Evolutionary conservation across 2,113 vertebrate genomes (phyloP).

Genomic region (Nycticebus coucang): DNA sequence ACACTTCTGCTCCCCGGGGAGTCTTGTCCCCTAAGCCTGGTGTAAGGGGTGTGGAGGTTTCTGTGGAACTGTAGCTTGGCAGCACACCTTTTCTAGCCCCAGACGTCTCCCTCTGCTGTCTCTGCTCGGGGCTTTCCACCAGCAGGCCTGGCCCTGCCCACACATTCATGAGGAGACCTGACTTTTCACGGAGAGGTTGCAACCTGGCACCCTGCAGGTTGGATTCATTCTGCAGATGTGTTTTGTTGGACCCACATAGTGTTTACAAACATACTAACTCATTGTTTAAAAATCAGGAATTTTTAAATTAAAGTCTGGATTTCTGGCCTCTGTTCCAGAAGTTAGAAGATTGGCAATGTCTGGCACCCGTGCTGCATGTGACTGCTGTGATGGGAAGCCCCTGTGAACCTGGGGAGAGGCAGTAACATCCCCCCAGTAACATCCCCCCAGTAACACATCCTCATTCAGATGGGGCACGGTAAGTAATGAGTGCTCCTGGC

Average conservation of each 20-base stretch:
- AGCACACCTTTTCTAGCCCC: background rate
- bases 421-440: background rate
- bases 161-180: rapidly evolving
- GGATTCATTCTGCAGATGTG: background rate
- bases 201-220: background rate
- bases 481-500: no score
- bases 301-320: background rate
- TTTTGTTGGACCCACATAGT: background rate
- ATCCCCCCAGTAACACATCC: background rate
- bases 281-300: conserved; percentile 12
- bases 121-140: background rate
- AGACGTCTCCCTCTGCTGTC: background rate
- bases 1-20: background rate
- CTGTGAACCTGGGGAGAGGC: background rate
- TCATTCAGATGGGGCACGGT: background rate
- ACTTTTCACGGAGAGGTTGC: background rate
- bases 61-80: no score
- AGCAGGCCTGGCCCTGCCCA: background rate
- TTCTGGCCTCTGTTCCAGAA: conserved; percentile 16
- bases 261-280: conserved; percentile 11
- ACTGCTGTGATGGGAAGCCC: background rate
- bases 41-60: background rate
- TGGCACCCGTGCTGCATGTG: background rate
- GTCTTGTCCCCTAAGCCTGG: background rate
- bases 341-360: background rate